phyloP scores from a whole-genome alignment of 2,113 vertebrate genomes.

The Brachyhypopomus occidentalis region DNA sequence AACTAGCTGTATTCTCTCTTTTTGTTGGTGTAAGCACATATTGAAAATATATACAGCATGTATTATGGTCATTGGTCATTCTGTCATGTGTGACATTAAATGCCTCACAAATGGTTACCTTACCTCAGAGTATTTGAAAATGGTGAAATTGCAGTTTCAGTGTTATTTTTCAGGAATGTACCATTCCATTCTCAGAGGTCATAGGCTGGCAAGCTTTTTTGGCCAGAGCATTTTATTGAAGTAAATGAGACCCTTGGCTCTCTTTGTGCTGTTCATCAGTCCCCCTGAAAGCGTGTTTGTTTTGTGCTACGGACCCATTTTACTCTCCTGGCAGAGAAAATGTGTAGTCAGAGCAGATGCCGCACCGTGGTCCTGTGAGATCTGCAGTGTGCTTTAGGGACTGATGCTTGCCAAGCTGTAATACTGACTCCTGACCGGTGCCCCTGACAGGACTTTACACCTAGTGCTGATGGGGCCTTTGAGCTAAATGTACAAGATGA shows the following conservation, averaged over 20 bases:
- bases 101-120: neutral
- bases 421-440: slow-evolving; percentile 37
- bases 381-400: slow-evolving; percentile 3
- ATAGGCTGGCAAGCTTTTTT: neutral
- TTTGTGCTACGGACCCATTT: neutral
- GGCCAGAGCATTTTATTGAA: neutral
- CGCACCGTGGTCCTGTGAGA: slow-evolving; percentile 1
- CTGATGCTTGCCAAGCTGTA: slow-evolving; percentile 22
- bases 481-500: neutral
- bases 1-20: too few relatives aligned
- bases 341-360: neutral
- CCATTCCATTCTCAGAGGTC: neutral
- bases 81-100: neutral
- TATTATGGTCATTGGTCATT: neutral
- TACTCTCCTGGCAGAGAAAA: slow-evolving; percentile 11
- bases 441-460: slow-evolving; percentile 28
- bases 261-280: neutral
- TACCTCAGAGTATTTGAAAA: neutral
- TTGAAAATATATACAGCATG: neutral
- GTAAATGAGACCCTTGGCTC: neutral
- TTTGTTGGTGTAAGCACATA: neutral
- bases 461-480: slow-evolving; percentile 29
- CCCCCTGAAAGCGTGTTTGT: slow-evolving; percentile 2
- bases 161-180: neutral
- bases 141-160: neutral